phyloP scores from a whole-genome alignment of 2,888 invertebrate species.

The Ferdinandea cuprea region DNA sequence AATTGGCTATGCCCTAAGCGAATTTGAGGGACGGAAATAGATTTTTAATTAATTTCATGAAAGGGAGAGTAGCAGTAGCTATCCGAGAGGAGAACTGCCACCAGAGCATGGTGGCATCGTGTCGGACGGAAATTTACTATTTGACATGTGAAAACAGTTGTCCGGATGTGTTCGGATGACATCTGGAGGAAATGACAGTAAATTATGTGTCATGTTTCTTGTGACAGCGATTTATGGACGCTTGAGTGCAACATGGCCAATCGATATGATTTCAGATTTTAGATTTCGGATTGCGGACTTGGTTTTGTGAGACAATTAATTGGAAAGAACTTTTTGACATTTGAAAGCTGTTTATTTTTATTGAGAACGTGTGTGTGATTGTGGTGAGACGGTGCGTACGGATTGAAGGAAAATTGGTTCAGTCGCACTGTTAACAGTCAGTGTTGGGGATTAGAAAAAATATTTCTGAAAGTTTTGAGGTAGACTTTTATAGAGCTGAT shows the following conservation, averaged over 20 bases:
- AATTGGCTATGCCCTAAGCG: conserved; percentile 37
- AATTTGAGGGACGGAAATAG: conserved; percentile 65
- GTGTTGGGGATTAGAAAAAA: too few relatives aligned
- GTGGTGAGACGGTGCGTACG: too few relatives aligned
- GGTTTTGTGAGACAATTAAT: too few relatives aligned
- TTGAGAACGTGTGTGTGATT: too few relatives aligned
- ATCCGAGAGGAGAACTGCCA: background rate
- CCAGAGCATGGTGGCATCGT: conserved; percentile 11
- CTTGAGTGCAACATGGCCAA: background rate
- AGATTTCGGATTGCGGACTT: background rate
- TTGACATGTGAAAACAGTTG: conserved; percentile 70
- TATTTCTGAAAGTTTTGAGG: too few relatives aligned
- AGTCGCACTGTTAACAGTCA: too few relatives aligned
- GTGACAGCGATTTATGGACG: conserved; percentile 58
- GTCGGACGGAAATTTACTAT: conserved; percentile 55
- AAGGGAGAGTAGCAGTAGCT: conserved; percentile 15
- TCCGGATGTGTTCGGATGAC: conserved; percentile 64
- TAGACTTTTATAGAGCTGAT: too few relatives aligned
- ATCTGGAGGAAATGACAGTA: conserved; percentile 62
- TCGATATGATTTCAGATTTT: background rate
- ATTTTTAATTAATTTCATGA: conserved; percentile 60
- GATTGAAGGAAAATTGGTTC: too few relatives aligned
- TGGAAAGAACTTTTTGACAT: too few relatives aligned
- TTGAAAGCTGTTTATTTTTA: too few relatives aligned
- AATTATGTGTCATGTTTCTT: conserved; percentile 67